Conservation (phyloP, 2,888 invertebrate genomes). For the Alloplasta piceator region DNA sequence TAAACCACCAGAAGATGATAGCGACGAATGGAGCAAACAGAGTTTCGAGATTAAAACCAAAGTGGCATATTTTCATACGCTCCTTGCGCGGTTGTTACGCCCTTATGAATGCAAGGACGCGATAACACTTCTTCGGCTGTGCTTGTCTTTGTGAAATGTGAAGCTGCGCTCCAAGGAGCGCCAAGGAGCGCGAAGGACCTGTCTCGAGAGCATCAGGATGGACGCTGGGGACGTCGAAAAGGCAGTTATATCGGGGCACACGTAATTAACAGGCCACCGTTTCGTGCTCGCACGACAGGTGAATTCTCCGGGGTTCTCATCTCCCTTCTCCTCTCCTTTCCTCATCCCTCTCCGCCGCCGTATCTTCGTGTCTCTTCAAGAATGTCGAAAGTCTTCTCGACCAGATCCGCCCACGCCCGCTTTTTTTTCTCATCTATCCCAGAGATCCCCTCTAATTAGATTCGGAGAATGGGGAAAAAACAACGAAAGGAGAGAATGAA, state of each 20-base stretch:
- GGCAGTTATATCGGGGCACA: slow-evolving; percentile 60
- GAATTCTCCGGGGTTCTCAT: slow-evolving; percentile 68
- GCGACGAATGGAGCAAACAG: slow-evolving; percentile 32
- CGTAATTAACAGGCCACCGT: slow-evolving; percentile 76
- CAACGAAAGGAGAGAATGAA: slow-evolving; percentile 28
- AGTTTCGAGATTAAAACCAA: background rate
- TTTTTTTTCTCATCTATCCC: background rate
- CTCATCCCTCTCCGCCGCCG: background rate
- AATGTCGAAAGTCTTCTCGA: slow-evolving; percentile 34
- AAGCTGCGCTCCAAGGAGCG: slow-evolving; percentile 46
- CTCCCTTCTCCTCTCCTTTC: background rate
- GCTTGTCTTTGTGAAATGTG: slow-evolving; percentile 34
- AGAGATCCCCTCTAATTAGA: slow-evolving; percentile 26
- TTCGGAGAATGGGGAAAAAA: slow-evolving; percentile 38
- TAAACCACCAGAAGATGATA: slow-evolving; percentile 53
- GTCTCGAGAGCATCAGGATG: slow-evolving; percentile 52
- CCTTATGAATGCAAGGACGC: too few relatives aligned
- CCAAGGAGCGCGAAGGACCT: too few relatives aligned
- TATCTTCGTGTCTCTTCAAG: slow-evolving; percentile 4
- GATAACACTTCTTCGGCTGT: too few relatives aligned
- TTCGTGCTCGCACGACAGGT: slow-evolving; percentile 70
- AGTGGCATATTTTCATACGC: background rate
- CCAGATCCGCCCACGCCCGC: slow-evolving; percentile 27
- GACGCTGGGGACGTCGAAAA: slow-evolving; percentile 57
- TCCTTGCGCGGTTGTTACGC: too few relatives aligned